A percentile compares a stretch with the other conserved stretches of the same genome.
phyloP scores from a whole-genome alignment of 2,797 vertebrate species.

The Podarcis siculus region DNA sequence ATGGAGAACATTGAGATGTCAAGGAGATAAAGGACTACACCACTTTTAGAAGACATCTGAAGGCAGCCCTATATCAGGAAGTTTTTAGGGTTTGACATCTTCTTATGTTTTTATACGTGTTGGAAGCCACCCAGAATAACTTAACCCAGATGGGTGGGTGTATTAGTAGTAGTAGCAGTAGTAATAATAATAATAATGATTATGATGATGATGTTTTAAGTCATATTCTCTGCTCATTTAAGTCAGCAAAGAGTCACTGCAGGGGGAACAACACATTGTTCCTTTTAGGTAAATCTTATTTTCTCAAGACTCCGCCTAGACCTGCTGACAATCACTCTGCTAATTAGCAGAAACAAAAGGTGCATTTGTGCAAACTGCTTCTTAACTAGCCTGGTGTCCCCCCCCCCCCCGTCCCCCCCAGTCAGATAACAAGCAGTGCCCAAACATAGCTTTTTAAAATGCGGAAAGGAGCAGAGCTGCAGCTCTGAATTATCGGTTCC shows the following conservation, averaged over 20 bases:
- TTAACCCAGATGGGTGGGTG: too few species aligned
- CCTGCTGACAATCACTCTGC: background rate
- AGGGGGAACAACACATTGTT: background rate
- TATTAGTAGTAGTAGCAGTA: too few species aligned
- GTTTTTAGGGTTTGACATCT: too few species aligned
- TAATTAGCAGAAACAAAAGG: slow-evolving; percentile 46
- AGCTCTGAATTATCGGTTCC: background rate
- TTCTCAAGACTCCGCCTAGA: slow-evolving; percentile 27
- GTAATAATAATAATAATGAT: too few species aligned
- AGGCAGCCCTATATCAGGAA: too few species aligned
- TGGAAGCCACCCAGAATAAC: too few species aligned
- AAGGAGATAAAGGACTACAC: too few species aligned
- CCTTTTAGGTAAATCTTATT: background rate
- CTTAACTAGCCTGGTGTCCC: slow-evolving; percentile 43
- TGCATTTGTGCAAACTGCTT: slow-evolving; percentile 34
- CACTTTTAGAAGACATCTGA: too few species aligned
- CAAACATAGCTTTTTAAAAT: background rate
- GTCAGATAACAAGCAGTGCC: slow-evolving; percentile 32
- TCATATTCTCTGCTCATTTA: background rate
- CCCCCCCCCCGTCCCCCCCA: background rate
- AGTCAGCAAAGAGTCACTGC: background rate
- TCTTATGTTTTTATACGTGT: too few species aligned
- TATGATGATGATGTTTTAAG: too few species aligned
- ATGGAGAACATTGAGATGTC: background rate
- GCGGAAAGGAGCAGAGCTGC: background rate